Base-by-base conservation (phyloP, 2,113 vertebrate genomes). In the Eublepharis macularius region DNA sequence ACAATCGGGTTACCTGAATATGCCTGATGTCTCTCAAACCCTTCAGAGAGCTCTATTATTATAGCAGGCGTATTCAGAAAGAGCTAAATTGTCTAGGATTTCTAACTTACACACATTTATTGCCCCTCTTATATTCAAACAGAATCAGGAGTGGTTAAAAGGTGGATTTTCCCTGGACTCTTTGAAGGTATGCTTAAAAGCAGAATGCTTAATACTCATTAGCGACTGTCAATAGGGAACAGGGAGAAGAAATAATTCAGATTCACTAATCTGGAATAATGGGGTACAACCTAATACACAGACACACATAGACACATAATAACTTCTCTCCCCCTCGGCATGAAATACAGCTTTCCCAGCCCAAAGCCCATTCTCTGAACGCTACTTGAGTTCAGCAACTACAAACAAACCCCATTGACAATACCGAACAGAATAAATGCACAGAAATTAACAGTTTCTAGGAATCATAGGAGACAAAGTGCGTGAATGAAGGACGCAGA, bases 371-470 rank as follows among this genome's bases (percentile, higher is more conserved):
- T 41, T 70, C 36, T 70, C 63, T 5, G 29, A 17, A 66, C 47
- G 60, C 63, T 66, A 57, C 76, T 60, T 7, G 16, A 8, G 63
- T 2, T 0, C 65, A 45, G 16, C 84, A 74, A 6, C 1, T 36
- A 3, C 0, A 6, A 2, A 63, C 3, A 24, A 9, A 21, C 34
- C 57, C 14, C 4, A 0, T 19, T 0, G 1, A 84, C 21, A 82
- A 90, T 24, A 26, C 14, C 6, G 51, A 76, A 63, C 14, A 32
- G 75, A 54, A 76, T 81, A 75, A 51, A 66, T 65, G 32, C 54
- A 7, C n/a, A 41, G 43, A 19, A n/a, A 83, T 6, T 65, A 78
- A 83, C 76, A 24, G 34, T 45, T 80, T 74, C 0, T 3, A 75
- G 51, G 5, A 36, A 80, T 63, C 2, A 54, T 57, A 36, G 70